A percentile compares a stretch with the other conserved stretches of the same genome.
These are phyloP conservation scores for Diorhabda sublineata DNA, from an alignment of 1,140 invertebrate species.

Conservation along the genomic window DNA sequence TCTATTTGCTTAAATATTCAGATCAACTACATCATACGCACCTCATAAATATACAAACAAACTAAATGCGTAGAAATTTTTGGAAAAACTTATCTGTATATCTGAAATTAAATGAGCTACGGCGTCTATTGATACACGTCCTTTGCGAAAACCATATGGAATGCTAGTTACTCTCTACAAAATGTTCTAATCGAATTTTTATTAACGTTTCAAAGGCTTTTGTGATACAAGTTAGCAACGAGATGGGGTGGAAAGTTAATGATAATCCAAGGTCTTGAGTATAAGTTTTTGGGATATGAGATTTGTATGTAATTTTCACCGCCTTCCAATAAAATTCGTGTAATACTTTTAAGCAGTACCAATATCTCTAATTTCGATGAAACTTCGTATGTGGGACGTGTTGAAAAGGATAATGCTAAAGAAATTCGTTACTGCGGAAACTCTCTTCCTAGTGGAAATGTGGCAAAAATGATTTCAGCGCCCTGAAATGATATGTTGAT, in stretches of 20 bases:
- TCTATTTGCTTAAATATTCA: neutral
- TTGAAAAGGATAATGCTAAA: no score
- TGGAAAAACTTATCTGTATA: neutral
- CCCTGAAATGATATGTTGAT: no score
- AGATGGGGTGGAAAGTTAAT: neutral
- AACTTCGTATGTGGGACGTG: no score
- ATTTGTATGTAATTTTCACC: no score
- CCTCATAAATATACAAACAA: neutral
- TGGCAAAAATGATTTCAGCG: no score
- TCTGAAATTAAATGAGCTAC: neutral
- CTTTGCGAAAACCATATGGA: neutral
- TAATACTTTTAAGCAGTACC: no score
- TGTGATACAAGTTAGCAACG: neutral
- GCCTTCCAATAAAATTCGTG: no score
- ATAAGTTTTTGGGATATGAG: no score
- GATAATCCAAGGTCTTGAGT: neutral
- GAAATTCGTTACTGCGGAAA: no score
- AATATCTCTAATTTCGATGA: no score
- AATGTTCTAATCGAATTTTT: neutral
- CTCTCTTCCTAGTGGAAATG: no score
- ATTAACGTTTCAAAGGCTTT: constrained; percentile 1
- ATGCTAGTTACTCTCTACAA: neutral
- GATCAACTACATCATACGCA: neutral
- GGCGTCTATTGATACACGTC: neutral
- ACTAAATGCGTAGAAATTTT: neutral